Evolutionary conservation across 2,888 invertebrate genomes (phyloP).

Genomic region (Ernsta delagoae): DNA sequence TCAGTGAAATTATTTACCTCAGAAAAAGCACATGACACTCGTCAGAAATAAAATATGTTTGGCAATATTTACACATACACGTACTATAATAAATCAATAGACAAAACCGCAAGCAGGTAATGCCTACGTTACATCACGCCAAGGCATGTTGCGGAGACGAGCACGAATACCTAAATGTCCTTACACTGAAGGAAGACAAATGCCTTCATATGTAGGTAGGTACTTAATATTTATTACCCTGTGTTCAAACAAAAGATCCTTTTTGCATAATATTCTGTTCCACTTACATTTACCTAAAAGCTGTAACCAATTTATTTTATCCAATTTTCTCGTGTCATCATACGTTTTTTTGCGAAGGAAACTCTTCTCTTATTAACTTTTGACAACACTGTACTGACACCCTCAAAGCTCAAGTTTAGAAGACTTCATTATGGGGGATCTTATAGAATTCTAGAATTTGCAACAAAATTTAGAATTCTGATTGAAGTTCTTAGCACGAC

Average conservation of each 20-base stretch:
- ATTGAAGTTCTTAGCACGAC: neutral
- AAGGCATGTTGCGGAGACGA: conserved; percentile 14
- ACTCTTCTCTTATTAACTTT: no score
- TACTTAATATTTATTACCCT: conserved; percentile 20
- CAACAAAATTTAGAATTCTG: no score
- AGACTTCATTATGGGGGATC: no score
- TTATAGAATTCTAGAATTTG: no score
- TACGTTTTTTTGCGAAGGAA: no score
- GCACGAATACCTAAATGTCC: conserved; percentile 22
- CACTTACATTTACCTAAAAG: neutral
- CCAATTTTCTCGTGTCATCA: neutral
- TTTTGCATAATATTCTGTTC: neutral
- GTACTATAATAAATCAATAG: neutral
- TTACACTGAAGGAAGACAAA: conserved; percentile 23
- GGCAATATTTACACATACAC: neutral
- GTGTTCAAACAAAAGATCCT: conserved; percentile 10
- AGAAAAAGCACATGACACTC: neutral
- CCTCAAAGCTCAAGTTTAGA: no score
- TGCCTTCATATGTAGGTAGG: neutral
- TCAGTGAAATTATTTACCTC: neutral
- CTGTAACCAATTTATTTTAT: neutral
- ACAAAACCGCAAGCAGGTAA: conserved; percentile 5
- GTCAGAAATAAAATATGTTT: neutral
- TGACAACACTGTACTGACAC: no score
- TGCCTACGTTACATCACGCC: conserved; percentile 20